Percentiles rank a stretch among this genome's conserved stretches.
phyloP scores from a whole-genome alignment of 1,140 invertebrate genomes.

The Trichonephila clavipes region DNA sequence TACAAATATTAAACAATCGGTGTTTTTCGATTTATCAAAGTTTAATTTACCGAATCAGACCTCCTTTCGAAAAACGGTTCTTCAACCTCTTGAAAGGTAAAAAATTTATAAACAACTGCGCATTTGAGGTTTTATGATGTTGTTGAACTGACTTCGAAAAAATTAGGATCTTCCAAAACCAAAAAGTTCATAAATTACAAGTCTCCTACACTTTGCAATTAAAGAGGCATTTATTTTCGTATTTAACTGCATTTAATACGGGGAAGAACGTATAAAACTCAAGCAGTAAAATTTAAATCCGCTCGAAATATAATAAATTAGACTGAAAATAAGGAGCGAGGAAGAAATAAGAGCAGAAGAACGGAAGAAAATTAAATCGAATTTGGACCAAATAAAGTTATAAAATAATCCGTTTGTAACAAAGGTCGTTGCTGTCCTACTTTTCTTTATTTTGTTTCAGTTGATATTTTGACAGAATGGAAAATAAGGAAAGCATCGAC shows the following conservation, averaged over 20 bases:
- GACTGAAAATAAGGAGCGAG: neutral
- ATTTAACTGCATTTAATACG: neutral
- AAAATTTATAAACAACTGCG: too few relatives aligned
- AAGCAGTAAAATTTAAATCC: neutral
- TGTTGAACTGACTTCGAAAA: neutral
- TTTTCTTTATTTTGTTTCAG: neutral
- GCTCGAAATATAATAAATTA: neutral
- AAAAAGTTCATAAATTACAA: neutral
- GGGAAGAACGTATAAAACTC: neutral
- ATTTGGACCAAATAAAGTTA: neutral
- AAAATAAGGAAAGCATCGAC: neutral
- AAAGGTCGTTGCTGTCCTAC: neutral
- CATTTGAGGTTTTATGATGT: too few relatives aligned
- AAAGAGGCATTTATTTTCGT: neutral
- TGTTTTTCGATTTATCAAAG: too few relatives aligned
- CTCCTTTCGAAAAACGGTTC: too few relatives aligned
- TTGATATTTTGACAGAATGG: neutral
- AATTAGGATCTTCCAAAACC: neutral
- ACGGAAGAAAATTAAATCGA: neutral
- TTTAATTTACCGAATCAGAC: too few relatives aligned
- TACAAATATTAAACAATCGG: too few relatives aligned
- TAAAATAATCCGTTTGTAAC: neutral
- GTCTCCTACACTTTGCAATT: neutral
- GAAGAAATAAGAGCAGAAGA: neutral
- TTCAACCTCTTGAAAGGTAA: too few relatives aligned